Evolutionary conservation across 1,140 invertebrate species (phyloP), one percentile per base, ranked within the genome.

Genomic region (Drosophila burlai): DNA sequence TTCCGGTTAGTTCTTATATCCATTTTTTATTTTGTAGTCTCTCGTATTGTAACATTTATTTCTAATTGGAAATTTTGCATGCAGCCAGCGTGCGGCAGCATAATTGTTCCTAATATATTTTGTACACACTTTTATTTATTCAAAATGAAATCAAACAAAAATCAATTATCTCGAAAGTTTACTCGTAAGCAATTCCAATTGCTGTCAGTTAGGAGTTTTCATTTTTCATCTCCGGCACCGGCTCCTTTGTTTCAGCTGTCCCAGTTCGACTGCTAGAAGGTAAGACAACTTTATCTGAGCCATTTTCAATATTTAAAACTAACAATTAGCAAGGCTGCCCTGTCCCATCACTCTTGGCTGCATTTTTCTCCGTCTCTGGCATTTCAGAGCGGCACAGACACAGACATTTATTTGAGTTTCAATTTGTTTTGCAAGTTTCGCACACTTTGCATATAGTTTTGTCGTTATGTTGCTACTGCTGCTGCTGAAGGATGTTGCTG

Each of bases 381-480:
- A 45, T 18, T 45, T 18, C 42, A 43, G 9, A 18, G n/a, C n/a
- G 21, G 18, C 74, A 77, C 42, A 65, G 74, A 86, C 84, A 83
- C 74, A 65, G 78, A 86, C 84, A 86, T 80, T 86, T 83, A 87
- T 86, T 80, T 71, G 80, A 71, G 71, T 84, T 84, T 80, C 80
- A 81, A 81, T 84, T 72, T 78, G 77, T 77, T 77, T 62, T 77
- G 54, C 77, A 81, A 68, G 65, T 85, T 73, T 61, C 81, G 67
- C 66, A 76, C 74, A 85, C 78, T 77, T 80, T 83, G 66, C 81
- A 69, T 79, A 58, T 16, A 81, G 55, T 54, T 61, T 60, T 77
- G 62, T 31, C 50, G 42, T 72, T 76, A 68, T 74, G 58, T 43
- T 57, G 57, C 36, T 59, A 15, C 38, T 58, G 46, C 26, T 65